Conservation (phyloP, 1,140 invertebrate species). For the Drosophila biarmipes region DNA sequence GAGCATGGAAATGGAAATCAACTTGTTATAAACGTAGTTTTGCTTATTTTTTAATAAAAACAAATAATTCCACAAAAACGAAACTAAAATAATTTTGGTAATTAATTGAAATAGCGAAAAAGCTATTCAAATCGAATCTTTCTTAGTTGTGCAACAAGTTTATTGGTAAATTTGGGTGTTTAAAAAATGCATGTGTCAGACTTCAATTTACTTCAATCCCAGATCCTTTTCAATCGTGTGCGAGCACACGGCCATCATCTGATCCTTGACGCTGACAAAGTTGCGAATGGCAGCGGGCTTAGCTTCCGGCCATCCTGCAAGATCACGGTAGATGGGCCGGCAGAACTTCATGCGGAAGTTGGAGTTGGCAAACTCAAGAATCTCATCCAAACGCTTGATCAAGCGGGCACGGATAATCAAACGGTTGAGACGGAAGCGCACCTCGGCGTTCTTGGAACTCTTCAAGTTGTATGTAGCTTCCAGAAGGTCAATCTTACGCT, state of each 20-base stretch:
- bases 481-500: slow-evolving; percentile 85
- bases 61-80: slow-evolving; percentile 74
- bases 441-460: slow-evolving; percentile 90
- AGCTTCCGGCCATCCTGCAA: slow-evolving; percentile 92
- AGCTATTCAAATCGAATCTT: neutral
- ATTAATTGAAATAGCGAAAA: neutral
- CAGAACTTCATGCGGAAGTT: slow-evolving; percentile 97
- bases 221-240: slow-evolving; percentile 91
- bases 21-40: slow-evolving; percentile 85
- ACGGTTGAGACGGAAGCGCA: slow-evolving; percentile 92
- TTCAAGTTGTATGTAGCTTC: slow-evolving; percentile 89
- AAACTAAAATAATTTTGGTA: neutral
- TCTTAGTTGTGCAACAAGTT: slow-evolving; percentile 8
- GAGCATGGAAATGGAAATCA: slow-evolving; percentile 78
- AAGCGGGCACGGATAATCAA: slow-evolving; percentile 91
- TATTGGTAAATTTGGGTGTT: slow-evolving; percentile 13
- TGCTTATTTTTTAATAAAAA: slow-evolving; percentile 85
- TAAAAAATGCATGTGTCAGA: slow-evolving; percentile 42
- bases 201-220: slow-evolving; percentile 68
- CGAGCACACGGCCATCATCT: slow-evolving; percentile 93
- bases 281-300: slow-evolving; percentile 89
- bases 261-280: slow-evolving; percentile 88
- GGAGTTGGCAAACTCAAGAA: slow-evolving; percentile 91
- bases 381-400: slow-evolving; percentile 87
- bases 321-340: slow-evolving; percentile 93